Conservation (phyloP, 2,888 invertebrate genomes). For the Cyclophora punctaria region DNA sequence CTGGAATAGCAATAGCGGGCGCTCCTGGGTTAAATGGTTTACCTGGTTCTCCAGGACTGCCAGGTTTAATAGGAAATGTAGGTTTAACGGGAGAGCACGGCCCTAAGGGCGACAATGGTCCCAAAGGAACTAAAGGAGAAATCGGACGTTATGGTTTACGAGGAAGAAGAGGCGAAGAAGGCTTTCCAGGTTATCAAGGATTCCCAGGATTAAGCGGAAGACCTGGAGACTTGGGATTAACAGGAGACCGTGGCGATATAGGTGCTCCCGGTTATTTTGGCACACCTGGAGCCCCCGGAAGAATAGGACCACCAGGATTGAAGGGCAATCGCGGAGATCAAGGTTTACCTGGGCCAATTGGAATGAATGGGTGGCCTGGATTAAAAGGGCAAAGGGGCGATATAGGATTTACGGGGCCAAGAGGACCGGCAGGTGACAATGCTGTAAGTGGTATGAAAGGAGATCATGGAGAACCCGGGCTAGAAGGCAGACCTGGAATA, state of each 20-base stretch:
- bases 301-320: constrained; percentile 32
- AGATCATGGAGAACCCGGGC: constrained; percentile 61
- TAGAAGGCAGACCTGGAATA: constrained; percentile 66
- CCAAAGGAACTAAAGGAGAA: constrained; percentile 75
- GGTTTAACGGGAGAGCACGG: constrained; percentile 65
- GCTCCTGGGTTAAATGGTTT: constrained; percentile 81
- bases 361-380: constrained; percentile 43
- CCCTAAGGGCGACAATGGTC: constrained; percentile 53
- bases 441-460: constrained; percentile 78
- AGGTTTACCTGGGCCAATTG: constrained; percentile 36
- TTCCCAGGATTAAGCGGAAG: constrained; percentile 48
- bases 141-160: constrained; percentile 53
- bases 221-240: constrained; percentile 40
- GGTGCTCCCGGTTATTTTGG: constrained; percentile 77
- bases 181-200: constrained; percentile 57
- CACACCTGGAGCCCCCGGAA: constrained; percentile 65
- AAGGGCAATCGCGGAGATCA: constrained; percentile 39
- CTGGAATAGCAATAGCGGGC: constrained; percentile 71
- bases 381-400: constrained; percentile 66
- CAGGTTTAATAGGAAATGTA: constrained; percentile 74
- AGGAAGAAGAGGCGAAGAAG: constrained; percentile 51
- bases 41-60: constrained; percentile 81
- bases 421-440: constrained; percentile 77
- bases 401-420: constrained; percentile 69
- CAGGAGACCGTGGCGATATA: constrained; percentile 84